phyloP scores from a whole-genome alignment of 2,113 vertebrate genomes.

The Himantopus leucocephalus region DNA sequence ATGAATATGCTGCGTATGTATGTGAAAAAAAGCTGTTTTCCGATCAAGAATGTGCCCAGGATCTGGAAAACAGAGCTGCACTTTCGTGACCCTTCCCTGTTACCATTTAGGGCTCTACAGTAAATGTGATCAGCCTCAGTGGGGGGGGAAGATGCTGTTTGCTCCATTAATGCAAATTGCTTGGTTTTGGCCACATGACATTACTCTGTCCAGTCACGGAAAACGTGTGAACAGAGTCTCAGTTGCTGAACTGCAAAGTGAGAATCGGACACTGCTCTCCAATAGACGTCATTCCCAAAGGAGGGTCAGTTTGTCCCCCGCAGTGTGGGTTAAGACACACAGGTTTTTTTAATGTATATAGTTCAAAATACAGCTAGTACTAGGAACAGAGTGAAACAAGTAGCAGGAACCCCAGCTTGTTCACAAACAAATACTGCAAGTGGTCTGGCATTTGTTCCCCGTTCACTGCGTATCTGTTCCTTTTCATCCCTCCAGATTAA shows the following conservation, averaged over 20 bases:
- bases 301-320: neutral
- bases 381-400: neutral
- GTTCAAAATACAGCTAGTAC: neutral
- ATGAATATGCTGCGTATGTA: neutral
- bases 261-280: neutral
- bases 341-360: neutral
- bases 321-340: neutral
- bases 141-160: neutral
- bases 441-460: neutral
- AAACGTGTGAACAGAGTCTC: fast-evolving
- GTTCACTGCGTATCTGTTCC: neutral
- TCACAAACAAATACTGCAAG: neutral
- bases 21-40: neutral
- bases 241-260: neutral
- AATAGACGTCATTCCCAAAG: neutral
- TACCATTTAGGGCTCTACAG: neutral
- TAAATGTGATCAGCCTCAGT: neutral
- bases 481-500: conserved; percentile 82
- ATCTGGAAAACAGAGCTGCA: conserved; percentile 6
- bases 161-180: neutral
- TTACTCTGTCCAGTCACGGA: neutral
- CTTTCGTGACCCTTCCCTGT: neutral
- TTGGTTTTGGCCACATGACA: fast-evolving
- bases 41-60: neutral
- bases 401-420: neutral